phyloP scores from a whole-genome alignment of 23 tunicate genomes.

The Ciona savignyi region DNA sequence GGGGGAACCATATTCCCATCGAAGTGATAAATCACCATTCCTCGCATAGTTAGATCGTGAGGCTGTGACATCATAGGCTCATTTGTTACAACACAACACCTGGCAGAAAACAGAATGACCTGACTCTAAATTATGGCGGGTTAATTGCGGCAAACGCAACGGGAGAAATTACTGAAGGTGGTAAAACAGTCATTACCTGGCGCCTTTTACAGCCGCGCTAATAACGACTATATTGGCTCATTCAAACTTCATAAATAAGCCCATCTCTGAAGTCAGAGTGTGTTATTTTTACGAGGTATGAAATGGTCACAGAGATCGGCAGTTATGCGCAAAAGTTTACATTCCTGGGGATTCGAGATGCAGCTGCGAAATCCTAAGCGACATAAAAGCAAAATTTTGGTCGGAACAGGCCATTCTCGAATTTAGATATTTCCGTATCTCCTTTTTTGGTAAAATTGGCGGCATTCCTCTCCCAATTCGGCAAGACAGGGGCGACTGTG shows the following conservation, averaged over 20 bases:
- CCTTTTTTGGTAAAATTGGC: not conserved
- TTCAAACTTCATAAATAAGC: not conserved
- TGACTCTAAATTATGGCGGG: not conserved
- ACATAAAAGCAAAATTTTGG: no score
- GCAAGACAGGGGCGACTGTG: not conserved
- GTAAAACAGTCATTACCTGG: not conserved
- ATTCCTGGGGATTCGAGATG: no score
- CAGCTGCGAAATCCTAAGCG: no score
- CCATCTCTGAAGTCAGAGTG: not conserved
- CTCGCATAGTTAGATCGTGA: no score
- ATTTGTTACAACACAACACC: not conserved
- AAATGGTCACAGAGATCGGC: no score
- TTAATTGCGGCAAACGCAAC: not conserved
- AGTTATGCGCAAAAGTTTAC: no score
- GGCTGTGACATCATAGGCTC: not conserved
- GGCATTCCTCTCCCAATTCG: not conserved
- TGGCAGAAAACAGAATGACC: not conserved
- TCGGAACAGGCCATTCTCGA: no score
- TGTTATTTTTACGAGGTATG: not conserved
- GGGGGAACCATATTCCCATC: no score
- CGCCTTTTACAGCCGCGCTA: not conserved
- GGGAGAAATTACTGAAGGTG: not conserved
- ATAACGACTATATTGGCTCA: not conserved
- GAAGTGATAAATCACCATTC: no score
- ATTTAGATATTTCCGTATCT: not conserved